Evolutionary conservation across 2,113 vertebrate species (phyloP).

Genomic region (Mobula birostris): DNA sequence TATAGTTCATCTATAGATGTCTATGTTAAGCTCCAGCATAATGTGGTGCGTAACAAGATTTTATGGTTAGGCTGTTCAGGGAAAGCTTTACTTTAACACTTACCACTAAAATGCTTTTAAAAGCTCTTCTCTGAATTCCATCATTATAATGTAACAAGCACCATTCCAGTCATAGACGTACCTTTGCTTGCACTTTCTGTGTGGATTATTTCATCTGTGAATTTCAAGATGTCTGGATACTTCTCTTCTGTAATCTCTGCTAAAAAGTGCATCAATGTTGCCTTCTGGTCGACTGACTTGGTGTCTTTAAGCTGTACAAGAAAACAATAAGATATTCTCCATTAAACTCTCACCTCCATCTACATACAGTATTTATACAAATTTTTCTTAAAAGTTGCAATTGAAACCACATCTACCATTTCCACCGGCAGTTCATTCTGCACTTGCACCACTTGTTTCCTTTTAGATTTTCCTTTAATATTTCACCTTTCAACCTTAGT

Average conservation of each 20-base stretch:
- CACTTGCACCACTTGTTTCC: too few relatives aligned
- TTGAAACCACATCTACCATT: too few relatives aligned
- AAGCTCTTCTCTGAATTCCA: background rate
- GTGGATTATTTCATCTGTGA: conserved; percentile 84
- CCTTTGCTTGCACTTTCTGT: conserved; percentile 92
- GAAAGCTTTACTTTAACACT: background rate
- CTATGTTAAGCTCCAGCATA: background rate
- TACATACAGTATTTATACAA: too few relatives aligned
- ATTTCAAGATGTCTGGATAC: conserved; percentile 73
- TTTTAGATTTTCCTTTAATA: too few relatives aligned
- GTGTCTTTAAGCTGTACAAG: conserved; percentile 81
- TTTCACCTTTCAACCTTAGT: too few relatives aligned
- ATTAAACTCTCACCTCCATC: too few relatives aligned
- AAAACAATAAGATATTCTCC: background rate
- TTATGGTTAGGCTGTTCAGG: background rate
- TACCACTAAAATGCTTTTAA: background rate
- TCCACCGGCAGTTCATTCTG: too few relatives aligned
- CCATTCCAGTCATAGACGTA: conserved; percentile 45
- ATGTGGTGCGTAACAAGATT: background rate
- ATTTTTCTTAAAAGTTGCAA: too few relatives aligned
- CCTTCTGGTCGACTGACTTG: conserved; percentile 82
- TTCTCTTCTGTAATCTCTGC: conserved; percentile 82
- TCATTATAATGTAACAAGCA: background rate
- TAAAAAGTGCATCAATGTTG: conserved; percentile 84
- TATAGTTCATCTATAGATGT: background rate